Percentiles rank a stretch among this genome's conserved stretches.
Evolutionary conservation across 2,113 vertebrate species (phyloP).

Genomic region (Dunckerocampus dactyliophorus): DNA sequence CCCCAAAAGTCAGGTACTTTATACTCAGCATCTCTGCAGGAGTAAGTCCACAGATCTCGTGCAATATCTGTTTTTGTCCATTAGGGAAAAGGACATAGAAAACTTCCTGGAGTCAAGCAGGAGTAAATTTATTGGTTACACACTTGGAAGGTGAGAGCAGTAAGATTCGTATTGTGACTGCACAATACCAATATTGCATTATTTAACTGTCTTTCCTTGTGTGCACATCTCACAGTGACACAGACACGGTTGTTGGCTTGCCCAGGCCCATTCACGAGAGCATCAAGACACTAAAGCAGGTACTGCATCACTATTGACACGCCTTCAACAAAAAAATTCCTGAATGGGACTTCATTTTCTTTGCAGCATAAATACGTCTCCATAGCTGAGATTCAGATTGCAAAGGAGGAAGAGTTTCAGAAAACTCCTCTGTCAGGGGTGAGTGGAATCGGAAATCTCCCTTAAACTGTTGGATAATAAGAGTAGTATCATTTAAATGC

Average conservation of each 20-base stretch:
- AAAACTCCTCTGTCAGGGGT: constrained; percentile 94
- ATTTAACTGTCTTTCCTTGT: constrained; percentile 5
- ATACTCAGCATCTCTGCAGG: not conserved
- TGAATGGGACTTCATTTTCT: constrained; percentile 1
- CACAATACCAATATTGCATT: not conserved
- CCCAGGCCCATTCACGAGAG: constrained; percentile 97
- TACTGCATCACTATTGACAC: constrained; percentile 38
- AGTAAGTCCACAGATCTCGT: not conserved
- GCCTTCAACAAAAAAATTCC: not conserved
- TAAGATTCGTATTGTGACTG: not conserved
- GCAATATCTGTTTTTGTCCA: constrained; percentile 7
- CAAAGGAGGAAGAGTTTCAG: constrained; percentile 91
- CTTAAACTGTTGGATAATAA: not conserved
- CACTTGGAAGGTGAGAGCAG: constrained; percentile 83
- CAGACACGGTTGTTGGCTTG: constrained; percentile 91
- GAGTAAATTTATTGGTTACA: constrained; percentile 98
- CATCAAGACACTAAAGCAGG: constrained; percentile 94
- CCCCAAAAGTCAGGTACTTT: constrained; percentile 95
- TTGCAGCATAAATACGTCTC: constrained; percentile 93
- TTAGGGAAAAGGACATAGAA: constrained; percentile 97
- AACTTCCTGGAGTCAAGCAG: constrained; percentile 95
- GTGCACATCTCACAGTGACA: constrained; percentile 81
- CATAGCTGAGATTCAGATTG: constrained; percentile 89
- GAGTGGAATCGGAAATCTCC: constrained; percentile 46
- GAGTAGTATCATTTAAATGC: not conserved